These are phyloP conservation scores for Poeciliopsis turrubarensis DNA, from an alignment of 2,113 vertebrate genomes.

Conservation along the genomic window DNA sequence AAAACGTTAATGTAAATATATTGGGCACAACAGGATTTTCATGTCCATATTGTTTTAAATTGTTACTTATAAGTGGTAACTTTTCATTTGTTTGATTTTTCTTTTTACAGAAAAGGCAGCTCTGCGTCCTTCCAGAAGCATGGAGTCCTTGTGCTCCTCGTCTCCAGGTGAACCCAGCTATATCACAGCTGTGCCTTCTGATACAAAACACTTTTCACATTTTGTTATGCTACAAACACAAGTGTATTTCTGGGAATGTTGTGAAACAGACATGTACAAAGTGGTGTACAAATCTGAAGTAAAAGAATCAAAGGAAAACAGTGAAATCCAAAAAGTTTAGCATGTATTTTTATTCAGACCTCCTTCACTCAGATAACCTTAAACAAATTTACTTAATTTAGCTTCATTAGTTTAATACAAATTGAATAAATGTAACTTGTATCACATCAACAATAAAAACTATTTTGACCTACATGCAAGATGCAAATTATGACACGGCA, in stretches of 20 bases:
- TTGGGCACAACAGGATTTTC: not conserved
- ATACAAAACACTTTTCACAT: not conserved
- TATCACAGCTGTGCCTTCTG: not conserved
- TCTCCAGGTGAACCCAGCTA: conserved; percentile 86
- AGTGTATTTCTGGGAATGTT: not conserved
- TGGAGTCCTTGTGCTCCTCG: conserved; percentile 95
- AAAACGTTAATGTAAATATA: not conserved
- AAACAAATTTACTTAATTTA: no score
- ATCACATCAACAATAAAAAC: not conserved
- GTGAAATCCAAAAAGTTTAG: not conserved
- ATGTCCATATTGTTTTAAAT: not conserved
- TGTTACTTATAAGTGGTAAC: not conserved
- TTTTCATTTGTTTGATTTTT: not conserved
- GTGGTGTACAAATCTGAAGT: not conserved
- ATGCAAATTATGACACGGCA: no score
- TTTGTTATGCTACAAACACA: not conserved
- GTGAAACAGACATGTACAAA: not conserved
- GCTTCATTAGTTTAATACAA: no score
- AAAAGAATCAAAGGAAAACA: not conserved
- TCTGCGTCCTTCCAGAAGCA: conserved; percentile 94
- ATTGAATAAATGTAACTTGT: no score
- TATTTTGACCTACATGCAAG: not conserved
- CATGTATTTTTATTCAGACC: not conserved
- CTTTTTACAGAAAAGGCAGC: conserved; percentile 87
- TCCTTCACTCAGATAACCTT: no score